These are phyloP conservation scores for Drosophila eugracilis DNA, from an alignment of 1,140 invertebrate genomes.

Conservation along the genomic window DNA sequence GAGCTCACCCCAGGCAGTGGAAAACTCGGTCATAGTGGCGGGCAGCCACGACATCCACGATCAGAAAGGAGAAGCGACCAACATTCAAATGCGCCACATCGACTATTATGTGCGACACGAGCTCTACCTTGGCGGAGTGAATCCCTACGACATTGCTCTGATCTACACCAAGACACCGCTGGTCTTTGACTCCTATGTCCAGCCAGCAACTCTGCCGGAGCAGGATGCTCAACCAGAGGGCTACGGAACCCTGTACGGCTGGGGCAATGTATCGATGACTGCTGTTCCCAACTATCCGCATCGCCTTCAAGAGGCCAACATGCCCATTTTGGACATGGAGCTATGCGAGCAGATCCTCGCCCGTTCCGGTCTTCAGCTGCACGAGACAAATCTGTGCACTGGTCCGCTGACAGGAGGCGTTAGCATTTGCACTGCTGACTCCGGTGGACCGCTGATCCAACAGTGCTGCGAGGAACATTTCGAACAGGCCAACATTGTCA, in stretches of 20 bases:
- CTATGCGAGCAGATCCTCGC: conserved; percentile 74
- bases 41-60: conserved; percentile 78
- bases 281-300: conserved; percentile 82
- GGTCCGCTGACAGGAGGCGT: conserved; percentile 85
- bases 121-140: conserved; percentile 81
- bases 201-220: conserved; percentile 84
- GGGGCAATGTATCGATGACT: conserved; percentile 85
- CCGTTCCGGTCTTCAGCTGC: conserved; percentile 73
- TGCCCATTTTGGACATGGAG: conserved; percentile 85
- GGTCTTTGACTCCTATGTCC: conserved; percentile 79
- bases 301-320: conserved; percentile 84
- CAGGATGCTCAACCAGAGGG: conserved; percentile 85
- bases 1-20: conserved; percentile 62
- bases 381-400: conserved; percentile 86
- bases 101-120: conserved; percentile 76
- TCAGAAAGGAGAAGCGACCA: conserved; percentile 47
- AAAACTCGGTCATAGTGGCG: conserved; percentile 75
- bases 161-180: conserved; percentile 85
- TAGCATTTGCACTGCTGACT: conserved; percentile 86
- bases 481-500: conserved; percentile 65
- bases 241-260: conserved; percentile 85
- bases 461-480: conserved; percentile 46
- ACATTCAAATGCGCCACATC: conserved; percentile 72
- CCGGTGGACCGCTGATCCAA: conserved; percentile 85
- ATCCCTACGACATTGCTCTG: conserved; percentile 86